Evolutionary conservation across 2,888 invertebrate species (phyloP), one percentile per base, ranked within the genome.

Genomic region (Luperina testacea): DNA sequence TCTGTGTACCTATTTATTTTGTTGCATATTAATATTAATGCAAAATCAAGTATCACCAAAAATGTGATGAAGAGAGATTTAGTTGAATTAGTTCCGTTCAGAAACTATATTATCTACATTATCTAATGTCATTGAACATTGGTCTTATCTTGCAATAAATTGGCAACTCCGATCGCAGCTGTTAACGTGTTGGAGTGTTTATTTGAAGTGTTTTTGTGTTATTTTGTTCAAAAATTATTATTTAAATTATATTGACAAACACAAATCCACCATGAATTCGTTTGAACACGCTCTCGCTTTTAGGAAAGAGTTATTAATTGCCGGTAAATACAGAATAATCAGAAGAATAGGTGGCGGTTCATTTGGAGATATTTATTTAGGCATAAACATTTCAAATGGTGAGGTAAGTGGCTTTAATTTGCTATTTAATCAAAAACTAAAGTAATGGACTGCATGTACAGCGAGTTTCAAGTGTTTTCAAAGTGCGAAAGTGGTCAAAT

Each of bases 341-440:
- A 97, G 99, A 91, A 99, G 99, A 97, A 99, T 99, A 95, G 99
- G 99, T 92, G 99, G 99, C 96, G 99, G 99, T 90, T 99, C 99
- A 70, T 99, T 99, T 96, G 99, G 99, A 93, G 99, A 99, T 97
- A 99, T 99, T 96, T 99, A 99, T 97, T 97, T 99, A 94, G 99
- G 98, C 91, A 98, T 98, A 97, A 98, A 98, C 97, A 98, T 98
- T 94, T 97, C 98, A 94, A 98, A 98, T 97, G 98, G 98, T 95
- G 98, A 98, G 97, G 98, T 98, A 97, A 97, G 96, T 95, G 75
- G 42, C 42, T 80, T 65, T 83, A 32, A 81, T 84, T 81, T 65
- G 38, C 53, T 72, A 68, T 48, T 64, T 69, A 81, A 77, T 75
- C 45, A 74, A 70, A 15, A 75, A 42, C 24, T 76, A 38, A 51